These are phyloP conservation scores for Spodoptera littoralis DNA, from an alignment of 2,888 invertebrate species.

Conservation along the genomic window DNA sequence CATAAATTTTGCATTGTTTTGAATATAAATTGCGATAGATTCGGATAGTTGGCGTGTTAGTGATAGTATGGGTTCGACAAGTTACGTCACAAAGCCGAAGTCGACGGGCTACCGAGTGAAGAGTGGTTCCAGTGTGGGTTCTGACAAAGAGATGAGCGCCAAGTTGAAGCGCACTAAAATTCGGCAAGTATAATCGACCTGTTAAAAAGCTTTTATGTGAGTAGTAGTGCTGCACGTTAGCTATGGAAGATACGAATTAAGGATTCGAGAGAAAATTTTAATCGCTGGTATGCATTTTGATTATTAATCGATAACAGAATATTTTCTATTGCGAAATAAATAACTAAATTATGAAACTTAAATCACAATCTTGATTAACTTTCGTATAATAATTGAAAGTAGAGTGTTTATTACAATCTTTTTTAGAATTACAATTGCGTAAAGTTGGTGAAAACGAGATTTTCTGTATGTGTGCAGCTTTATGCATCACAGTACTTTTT, in stretches of 20 bases:
- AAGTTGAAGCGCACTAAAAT: constrained; percentile 81
- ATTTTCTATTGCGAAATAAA: no score
- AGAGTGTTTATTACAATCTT: no score
- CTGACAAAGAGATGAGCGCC: constrained; percentile 84
- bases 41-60: constrained; percentile 53
- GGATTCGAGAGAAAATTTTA: no score
- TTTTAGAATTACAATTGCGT: no score
- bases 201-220: constrained; percentile 14
- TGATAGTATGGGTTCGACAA: constrained; percentile 87
- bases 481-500: no score
- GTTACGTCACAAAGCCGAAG: constrained; percentile 81
- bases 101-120: constrained; percentile 76
- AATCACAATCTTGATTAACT: no score
- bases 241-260: not conserved
- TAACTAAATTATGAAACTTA: no score
- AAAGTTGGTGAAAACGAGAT: no score
- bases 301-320: no score
- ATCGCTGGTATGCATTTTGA: no score
- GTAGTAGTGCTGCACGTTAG: not conserved
- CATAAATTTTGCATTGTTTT: constrained; percentile 60
- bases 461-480: no score
- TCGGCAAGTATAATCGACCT: constrained; percentile 66
- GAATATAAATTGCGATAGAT: constrained; percentile 54
- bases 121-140: constrained; percentile 82
- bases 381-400: no score